Base-by-base conservation (phyloP, 2,888 invertebrate species). In the Conus canariensis region DNA sequence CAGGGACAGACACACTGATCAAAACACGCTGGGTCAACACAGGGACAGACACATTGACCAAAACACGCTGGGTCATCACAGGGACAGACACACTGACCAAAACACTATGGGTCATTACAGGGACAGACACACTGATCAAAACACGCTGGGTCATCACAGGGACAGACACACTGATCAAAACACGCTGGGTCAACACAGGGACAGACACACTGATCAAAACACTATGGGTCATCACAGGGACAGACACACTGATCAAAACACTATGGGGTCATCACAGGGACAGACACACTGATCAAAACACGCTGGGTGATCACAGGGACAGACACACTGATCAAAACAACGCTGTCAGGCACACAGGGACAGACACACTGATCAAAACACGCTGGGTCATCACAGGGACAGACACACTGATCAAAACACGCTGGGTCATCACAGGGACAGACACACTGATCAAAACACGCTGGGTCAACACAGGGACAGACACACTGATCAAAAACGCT, bases 341-440 rank as follows among this genome's bases (percentile, higher is more conserved):
- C n/a, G n/a, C 12, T 6, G 56, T 19, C n/a, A 1, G 5, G n/a
- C n/a, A n/a, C 2, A 59, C 19, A 82, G 9, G 56, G n/a, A 82
- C 86, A 30, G 56, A 64, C 86, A 64, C n/a, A 86, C 86, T n/a
- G n/a, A 86, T 64, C 60, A 9, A 14, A n/a, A 64, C 86, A 86
- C 25, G 5, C 60, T 45, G 25, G 30, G 56, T 45, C 67, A 12
- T 45, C 67, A 70, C 45, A 87, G 22, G 19, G 9, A 67, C 67
- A 70, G 22, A 30, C 56, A 67, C 19, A 30, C 30, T 4, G 9
- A 67, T 45, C 30, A 30, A 2, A 30, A 30, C 30, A 30, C 30
- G 30, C 30, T 30, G 30, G 30, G 30, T 30, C 30, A 2, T 30
- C 1, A 30, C 30, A 30, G 30, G 30, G 30, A 30, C 30, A 30